phyloP scores from a whole-genome alignment of 2,797 vertebrate species.

The Alfaro cultratus region DNA sequence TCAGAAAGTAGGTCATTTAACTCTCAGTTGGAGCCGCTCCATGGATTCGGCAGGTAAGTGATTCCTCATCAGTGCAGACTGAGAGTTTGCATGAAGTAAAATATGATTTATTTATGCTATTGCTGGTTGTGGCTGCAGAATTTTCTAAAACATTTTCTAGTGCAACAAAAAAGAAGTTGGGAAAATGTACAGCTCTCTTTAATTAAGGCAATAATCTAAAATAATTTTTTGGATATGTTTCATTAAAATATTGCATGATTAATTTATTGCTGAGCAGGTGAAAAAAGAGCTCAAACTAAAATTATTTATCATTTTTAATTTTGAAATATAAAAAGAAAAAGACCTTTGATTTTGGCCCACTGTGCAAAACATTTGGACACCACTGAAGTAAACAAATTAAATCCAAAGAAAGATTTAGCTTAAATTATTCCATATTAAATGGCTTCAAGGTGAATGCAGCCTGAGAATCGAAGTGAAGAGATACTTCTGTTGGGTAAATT shows the following conservation, averaged over 20 bases:
- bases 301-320: background rate
- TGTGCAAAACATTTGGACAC: background rate
- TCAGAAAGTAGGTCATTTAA: background rate
- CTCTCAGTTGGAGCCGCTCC: background rate
- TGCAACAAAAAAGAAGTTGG: background rate
- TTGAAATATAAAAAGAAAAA: background rate
- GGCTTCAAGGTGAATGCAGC: background rate
- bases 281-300: background rate
- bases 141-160: background rate
- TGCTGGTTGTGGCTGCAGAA: background rate
- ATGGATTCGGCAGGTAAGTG: background rate
- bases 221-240: background rate
- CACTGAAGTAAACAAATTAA: background rate
- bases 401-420: background rate
- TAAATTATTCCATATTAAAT: conserved; percentile 5
- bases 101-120: background rate
- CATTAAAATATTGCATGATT: background rate
- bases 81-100: background rate
- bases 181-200: background rate
- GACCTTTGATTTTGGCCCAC: background rate
- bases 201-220: background rate
- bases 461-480: background rate
- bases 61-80: background rate
- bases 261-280: background rate
- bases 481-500: conserved; percentile 15